Evolutionary conservation across 2,888 invertebrate species (phyloP).

Genomic region (Trisateles emortualis): DNA sequence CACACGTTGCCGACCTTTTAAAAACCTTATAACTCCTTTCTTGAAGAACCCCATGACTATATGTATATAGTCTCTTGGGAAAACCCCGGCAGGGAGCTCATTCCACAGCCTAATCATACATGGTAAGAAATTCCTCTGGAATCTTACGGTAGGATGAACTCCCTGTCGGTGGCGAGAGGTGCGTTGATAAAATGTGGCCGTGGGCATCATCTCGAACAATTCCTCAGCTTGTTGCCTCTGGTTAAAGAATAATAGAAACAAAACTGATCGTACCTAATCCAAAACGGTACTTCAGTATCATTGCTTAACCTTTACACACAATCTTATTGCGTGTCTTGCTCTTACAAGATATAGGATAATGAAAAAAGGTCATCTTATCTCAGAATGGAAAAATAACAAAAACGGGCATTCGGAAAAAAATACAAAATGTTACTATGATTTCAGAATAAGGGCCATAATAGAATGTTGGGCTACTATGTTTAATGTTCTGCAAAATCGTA

Average conservation of each 20-base stretch:
- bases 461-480: constrained; percentile 1
- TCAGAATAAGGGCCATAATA: background rate
- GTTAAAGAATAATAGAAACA: background rate
- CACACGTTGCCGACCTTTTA: too few relatives aligned
- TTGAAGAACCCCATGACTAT: too few relatives aligned
- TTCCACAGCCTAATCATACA: too few relatives aligned
- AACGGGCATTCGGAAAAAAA: background rate
- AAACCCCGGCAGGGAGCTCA: too few relatives aligned
- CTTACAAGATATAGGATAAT: background rate
- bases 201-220: too few relatives aligned
- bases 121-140: too few relatives aligned
- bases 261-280: background rate
- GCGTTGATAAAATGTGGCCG: too few relatives aligned
- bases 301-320: background rate
- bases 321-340: background rate
- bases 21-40: too few relatives aligned
- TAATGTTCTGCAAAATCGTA: constrained; percentile 6
- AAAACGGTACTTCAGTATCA: background rate
- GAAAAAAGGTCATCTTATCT: background rate
- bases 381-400: background rate
- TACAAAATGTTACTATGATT: background rate
- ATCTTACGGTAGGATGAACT: too few relatives aligned
- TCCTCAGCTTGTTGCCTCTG: too few relatives aligned
- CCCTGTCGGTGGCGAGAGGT: too few relatives aligned
- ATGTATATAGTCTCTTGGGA: too few relatives aligned